Base-by-base conservation (phyloP, 2,888 invertebrate species). In the Toxonevra muliebris region DNA sequence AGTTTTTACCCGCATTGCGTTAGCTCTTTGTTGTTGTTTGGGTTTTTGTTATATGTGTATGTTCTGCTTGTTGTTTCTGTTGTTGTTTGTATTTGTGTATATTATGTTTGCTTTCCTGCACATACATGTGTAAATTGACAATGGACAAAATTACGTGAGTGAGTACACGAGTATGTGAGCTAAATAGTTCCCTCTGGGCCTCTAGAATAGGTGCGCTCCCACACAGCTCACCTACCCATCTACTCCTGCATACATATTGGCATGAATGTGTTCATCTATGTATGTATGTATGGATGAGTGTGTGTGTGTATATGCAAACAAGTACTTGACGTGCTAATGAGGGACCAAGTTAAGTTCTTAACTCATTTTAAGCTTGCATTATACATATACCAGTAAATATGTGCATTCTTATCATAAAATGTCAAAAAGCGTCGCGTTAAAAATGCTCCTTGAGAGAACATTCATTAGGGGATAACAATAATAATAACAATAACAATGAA, bases 101-200 rank as follows among this genome's bases (percentile, higher is more conserved):
- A 17, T 19, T 60, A 10, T 42, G 8, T 53, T 42, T 60, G 50
- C 11, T 66, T 42, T 50, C 55, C 50, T 30, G 30, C 7, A 63
- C 63, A 62, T 30, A 63, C 63, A 62, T 69, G 42, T 64, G 68
- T 64, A 65, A 67, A 72, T 65, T 71, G 71, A 75, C 75, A 75
- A 75, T 73, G 67, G 71, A 70, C 73, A 55, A 55, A 15, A 45
- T 63, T 52, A 63, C 52, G 69, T 63, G 68, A 30, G 30, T 7
- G 30, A 55, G 45, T 52, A 12, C 11, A 48, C 15, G 48, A n/a
- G 78, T 75, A 69, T 74, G 71, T 71, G 74, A 73, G 78, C 75
- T 79, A 77, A 81, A 80, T 81, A 80, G 80, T 80, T 80, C 76
- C 81, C 81, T 71, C 70, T 71, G 81, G 81, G 79, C 74, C 54